Percentiles rank a stretch among this genome's conserved stretches.
phyloP scores from a whole-genome alignment of 2,113 vertebrate genomes.

The Platichthys stellatus region DNA sequence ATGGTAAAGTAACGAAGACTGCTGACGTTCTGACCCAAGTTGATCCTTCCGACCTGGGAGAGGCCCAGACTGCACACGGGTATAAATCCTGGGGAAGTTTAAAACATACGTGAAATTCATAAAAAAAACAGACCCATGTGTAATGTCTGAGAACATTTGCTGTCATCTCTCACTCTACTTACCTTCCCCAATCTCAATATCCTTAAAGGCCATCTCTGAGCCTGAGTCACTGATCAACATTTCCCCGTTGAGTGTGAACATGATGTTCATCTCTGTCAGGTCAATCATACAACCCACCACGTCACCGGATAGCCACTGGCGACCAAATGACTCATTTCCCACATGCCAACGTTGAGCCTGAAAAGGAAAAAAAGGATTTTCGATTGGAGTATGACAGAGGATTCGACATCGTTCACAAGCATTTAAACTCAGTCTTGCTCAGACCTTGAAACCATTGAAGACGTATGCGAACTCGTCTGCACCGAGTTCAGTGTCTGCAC shows the following conservation, averaged over 20 bases:
- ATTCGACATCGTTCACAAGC: background rate
- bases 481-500: constrained; percentile 88
- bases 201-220: constrained; percentile 88
- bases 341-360: constrained; percentile 94
- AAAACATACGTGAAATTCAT: background rate
- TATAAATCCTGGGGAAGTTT: constrained; percentile 79
- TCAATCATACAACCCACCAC: constrained; percentile 96
- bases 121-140: constrained; percentile 5
- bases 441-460: constrained; percentile 92
- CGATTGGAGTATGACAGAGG: background rate
- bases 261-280: constrained; percentile 89
- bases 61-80: constrained; percentile 91
- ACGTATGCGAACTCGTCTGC: constrained; percentile 90
- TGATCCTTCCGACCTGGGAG: constrained; percentile 89
- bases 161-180: constrained; percentile 5
- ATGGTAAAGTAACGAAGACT: constrained; percentile 92
- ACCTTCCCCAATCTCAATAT: constrained; percentile 85
- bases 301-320: constrained; percentile 90
- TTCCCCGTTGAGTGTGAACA: constrained; percentile 94
- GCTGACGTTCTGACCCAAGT: constrained; percentile 92
- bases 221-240: constrained; percentile 94
- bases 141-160: too few species aligned
- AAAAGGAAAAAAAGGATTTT: background rate
- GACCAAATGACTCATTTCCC: constrained; percentile 90
- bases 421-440: constrained; percentile 10